A percentile compares a stretch with the other conserved stretches of the same genome.
Evolutionary conservation across 2,888 invertebrate genomes (phyloP).

Genomic region (Pristionchus maxplancki): DNA sequence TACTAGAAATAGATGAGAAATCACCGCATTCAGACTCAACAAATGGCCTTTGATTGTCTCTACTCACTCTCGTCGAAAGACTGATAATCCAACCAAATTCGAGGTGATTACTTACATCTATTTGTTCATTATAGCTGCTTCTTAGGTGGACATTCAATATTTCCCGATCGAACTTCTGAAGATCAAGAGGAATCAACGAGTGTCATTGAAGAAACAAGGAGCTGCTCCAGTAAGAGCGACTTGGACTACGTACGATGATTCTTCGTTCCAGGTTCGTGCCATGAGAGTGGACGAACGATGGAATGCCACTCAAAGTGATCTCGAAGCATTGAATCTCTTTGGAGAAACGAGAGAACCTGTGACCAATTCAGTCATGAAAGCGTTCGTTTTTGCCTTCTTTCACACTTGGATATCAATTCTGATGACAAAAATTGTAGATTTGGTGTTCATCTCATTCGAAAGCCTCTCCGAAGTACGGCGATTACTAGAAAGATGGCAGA

Average conservation of each 20-base stretch:
- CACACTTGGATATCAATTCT: background rate
- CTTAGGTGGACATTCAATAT: background rate
- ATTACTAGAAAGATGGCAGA: background rate
- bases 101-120: no score
- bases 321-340: constrained; percentile 25
- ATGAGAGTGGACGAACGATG: background rate
- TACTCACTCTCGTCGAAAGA: background rate
- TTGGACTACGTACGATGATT: background rate
- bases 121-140: background rate
- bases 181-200: constrained; percentile 16
- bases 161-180: constrained; percentile 21
- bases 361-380: background rate
- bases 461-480: background rate
- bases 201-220: constrained; percentile 24
- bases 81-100: background rate
- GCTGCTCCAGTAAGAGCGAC: background rate
- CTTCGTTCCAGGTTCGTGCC: background rate
- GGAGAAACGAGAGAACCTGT: background rate
- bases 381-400: no score
- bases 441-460: background rate
- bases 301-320: background rate
- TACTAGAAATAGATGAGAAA: background rate
- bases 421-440: background rate
- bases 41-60: background rate
- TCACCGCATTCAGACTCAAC: background rate